These are phyloP conservation scores for Litoditis marina DNA, from an alignment of 2,888 invertebrate genomes.

Conservation along the genomic window DNA sequence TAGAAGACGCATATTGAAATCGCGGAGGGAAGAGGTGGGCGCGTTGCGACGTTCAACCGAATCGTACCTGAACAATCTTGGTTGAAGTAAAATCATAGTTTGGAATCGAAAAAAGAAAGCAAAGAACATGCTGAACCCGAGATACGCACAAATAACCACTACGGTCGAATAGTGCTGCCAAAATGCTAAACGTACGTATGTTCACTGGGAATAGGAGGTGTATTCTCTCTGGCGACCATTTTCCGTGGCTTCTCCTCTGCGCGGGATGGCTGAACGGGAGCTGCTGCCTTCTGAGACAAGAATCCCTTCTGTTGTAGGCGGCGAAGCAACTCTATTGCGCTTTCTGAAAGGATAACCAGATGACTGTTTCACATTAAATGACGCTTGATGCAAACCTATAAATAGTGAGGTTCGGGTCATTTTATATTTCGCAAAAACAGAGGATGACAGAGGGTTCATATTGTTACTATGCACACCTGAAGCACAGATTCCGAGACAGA, in stretches of 20 bases:
- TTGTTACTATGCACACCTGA: not conserved
- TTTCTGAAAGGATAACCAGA: too few relatives aligned
- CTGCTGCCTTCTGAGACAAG: not conserved
- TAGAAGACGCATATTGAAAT: slow-evolving; percentile 29
- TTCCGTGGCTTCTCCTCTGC: slow-evolving; percentile 3
- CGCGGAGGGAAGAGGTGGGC: slow-evolving; percentile 68
- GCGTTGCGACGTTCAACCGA: slow-evolving; percentile 1
- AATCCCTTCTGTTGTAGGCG: slow-evolving; percentile 7
- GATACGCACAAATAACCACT: too few relatives aligned
- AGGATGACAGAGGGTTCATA: too few relatives aligned
- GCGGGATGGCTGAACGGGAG: too few relatives aligned
- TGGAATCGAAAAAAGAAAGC: not conserved
- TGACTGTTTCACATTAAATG: too few relatives aligned
- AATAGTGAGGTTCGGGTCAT: too few relatives aligned
- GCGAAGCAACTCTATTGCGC: slow-evolving; percentile 1
- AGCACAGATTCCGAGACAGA: not conserved
- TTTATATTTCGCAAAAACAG: too few relatives aligned
- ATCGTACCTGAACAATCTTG: too few relatives aligned
- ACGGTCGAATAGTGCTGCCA: too few relatives aligned
- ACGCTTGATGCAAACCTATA: too few relatives aligned
- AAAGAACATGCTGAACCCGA: too few relatives aligned
- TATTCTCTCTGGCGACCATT: not conserved
- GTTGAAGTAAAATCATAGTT: slow-evolving; percentile 5
- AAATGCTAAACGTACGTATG: slow-evolving; percentile 14
- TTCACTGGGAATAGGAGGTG: slow-evolving; percentile 16